Conservation (phyloP, 1,140 invertebrate species). For the Panulirus ornatus region DNA sequence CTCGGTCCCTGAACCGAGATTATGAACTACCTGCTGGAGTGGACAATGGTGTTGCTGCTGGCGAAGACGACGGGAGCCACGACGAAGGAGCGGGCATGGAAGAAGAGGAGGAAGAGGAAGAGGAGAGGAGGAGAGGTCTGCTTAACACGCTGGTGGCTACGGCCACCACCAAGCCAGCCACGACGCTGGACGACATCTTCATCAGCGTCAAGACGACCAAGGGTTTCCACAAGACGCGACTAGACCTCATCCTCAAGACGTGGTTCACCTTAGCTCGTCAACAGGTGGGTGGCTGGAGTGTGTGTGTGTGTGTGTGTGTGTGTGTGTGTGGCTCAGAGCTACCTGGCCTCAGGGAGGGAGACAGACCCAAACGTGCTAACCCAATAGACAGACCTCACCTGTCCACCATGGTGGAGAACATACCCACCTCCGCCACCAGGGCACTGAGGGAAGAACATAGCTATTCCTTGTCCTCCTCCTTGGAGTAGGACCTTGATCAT, state of each 20-base stretch:
- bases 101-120: conserved; percentile 73
- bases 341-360: too few species aligned
- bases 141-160: conserved; percentile 58
- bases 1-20: conserved; percentile 73
- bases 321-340: too few species aligned
- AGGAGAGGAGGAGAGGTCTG: conserved; percentile 72
- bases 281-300: conserved; percentile 83
- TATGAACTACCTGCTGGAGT: conserved; percentile 69
- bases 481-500: too few species aligned
- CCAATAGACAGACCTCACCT: too few species aligned
- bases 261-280: conserved; percentile 94
- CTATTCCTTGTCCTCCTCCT: too few species aligned
- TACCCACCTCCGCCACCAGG: too few species aligned
- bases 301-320: background rate
- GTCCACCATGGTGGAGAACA: too few species aligned
- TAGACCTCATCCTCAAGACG: conserved; percentile 93
- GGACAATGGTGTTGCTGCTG: background rate
- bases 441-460: too few species aligned
- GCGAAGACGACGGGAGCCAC: background rate
- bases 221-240: conserved; percentile 88
- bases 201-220: conserved; percentile 96
- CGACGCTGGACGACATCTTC: conserved; percentile 90
- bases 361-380: too few species aligned
- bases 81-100: background rate
- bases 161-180: conserved; percentile 84